Evolutionary conservation across 2,888 invertebrate species (phyloP).

Genomic region (Ornithoptera priamus): DNA sequence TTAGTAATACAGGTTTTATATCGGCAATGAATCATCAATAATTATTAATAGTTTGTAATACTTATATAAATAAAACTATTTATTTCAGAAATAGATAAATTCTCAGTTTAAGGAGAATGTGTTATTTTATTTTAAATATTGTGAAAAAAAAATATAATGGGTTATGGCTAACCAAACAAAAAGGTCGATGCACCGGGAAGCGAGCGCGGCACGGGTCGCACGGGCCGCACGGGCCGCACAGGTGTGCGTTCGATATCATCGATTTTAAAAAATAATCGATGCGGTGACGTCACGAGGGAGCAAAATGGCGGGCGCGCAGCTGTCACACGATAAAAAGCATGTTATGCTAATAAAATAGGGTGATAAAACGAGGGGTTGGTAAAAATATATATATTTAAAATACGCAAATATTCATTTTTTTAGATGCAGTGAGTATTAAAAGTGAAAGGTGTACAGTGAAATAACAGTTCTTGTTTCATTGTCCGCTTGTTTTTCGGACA

Average conservation of each 20-base stretch:
- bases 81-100: too few species aligned
- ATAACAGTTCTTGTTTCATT: slow-evolving; percentile 8
- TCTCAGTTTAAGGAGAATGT: too few species aligned
- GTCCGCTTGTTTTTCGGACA: slow-evolving; percentile 3
- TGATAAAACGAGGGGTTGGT: slow-evolving; percentile 52
- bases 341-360: slow-evolving; percentile 58
- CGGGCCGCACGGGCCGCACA: slow-evolving; percentile 68
- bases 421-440: slow-evolving; percentile 8
- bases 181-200: slow-evolving; percentile 68
- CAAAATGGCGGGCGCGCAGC: slow-evolving; percentile 58
- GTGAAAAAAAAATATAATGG: not conserved
- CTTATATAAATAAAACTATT: too few species aligned
- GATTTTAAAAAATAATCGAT: slow-evolving; percentile 65
- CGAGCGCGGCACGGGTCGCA: slow-evolving; percentile 59
- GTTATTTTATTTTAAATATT: not conserved
- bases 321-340: slow-evolving; percentile 46
- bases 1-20: too few species aligned
- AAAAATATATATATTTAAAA: slow-evolving; percentile 25
- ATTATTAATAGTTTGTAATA: too few species aligned
- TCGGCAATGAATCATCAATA: too few species aligned
- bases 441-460: slow-evolving; percentile 18
- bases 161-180: slow-evolving; percentile 39
- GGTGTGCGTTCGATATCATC: slow-evolving; percentile 73
- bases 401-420: slow-evolving; percentile 28
- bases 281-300: slow-evolving; percentile 63